Evolutionary conservation across 2,888 invertebrate genomes (phyloP), one percentile per base, ranked within the genome.

Genomic region (Polydrusus pterygomalis): DNA sequence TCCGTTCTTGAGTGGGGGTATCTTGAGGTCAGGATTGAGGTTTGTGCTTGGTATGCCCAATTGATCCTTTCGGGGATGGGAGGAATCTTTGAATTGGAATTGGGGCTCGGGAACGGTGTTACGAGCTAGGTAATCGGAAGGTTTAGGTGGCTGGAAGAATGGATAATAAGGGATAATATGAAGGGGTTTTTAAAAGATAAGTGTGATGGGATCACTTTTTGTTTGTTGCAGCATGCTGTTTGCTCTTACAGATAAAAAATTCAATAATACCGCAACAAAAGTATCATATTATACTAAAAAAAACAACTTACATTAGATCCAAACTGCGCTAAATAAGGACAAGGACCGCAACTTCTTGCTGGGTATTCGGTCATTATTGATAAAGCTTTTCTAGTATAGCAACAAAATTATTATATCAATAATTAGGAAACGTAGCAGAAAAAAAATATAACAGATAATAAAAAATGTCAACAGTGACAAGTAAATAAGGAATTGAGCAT

Each of bases 361-460:
- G 85, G 85, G 79, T 83, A 84, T 78, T 86, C 86, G 25, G 86
- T 79, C 86, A 86, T 86, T 75, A 76, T 76, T 63, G 76, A 76
- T 54, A 30, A 76, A 76, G 62, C 76, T 25, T 69, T 40, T 54
- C 15, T 18, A 13, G 10, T 38, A n/a, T n/a, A 40, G 8, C 11
- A 54, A 67, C n/a, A 34, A 17, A 65, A 65, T 18, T 51, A 51
- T 51, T 54, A 54, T n/a, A 60, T 38, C 34, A 17, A 65, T 25
- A 68, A 25, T 47, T 47, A 18, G 40, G 40, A 54, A 51, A 43
- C 15, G 17, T 0, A 10, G 25, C 25, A 25, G 25, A 54, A 25
- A 54, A 54, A 34, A 10, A 60, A 60, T 38, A 18, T 11, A n/a
- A 60, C 11, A 34, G 5, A 15, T 13, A 38, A 60, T 2, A 38